phyloP scores from a whole-genome alignment of 2,797 vertebrate genomes.

The Eidolon dupreanum region DNA sequence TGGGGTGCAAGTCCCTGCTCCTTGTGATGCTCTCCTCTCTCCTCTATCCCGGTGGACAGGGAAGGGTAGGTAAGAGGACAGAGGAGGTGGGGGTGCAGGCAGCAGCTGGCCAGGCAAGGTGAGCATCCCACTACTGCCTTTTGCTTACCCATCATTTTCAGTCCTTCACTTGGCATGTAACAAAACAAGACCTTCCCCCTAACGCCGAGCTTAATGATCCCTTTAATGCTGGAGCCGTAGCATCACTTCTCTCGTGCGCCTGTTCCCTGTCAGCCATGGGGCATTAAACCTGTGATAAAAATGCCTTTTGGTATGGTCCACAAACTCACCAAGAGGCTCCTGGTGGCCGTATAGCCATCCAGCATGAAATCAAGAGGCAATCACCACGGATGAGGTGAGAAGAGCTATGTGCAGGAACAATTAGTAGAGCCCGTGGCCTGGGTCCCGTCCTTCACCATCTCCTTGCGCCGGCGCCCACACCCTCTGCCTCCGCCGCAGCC shows the following conservation, averaged over 20 bases:
- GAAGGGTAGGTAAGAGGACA: neutral
- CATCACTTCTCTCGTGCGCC: slow-evolving; percentile 85
- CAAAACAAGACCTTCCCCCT: slow-evolving; percentile 81
- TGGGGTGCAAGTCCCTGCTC: neutral
- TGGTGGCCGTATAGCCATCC: slow-evolving; percentile 81
- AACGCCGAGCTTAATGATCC: slow-evolving; percentile 90
- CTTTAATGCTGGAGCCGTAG: slow-evolving; percentile 89
- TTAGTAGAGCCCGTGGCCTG: slow-evolving; percentile 78
- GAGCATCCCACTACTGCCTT: slow-evolving; percentile 70
- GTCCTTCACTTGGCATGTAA: slow-evolving; percentile 61
- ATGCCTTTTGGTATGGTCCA: slow-evolving; percentile 86
- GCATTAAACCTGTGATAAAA: slow-evolving; percentile 86
- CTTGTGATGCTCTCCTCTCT: neutral
- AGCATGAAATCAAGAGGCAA: slow-evolving; percentile 87
- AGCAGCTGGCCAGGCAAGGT: slow-evolving; percentile 57
- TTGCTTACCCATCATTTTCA: slow-evolving; percentile 85
- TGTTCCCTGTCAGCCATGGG: slow-evolving; percentile 85
- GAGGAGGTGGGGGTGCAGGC: neutral
- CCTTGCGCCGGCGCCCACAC: neutral
- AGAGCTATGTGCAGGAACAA: slow-evolving; percentile 80
- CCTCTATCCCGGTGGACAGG: neutral
- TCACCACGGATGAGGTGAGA: slow-evolving; percentile 77
- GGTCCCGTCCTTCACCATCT: slow-evolving; percentile 81
- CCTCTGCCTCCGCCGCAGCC: fast-evolving
- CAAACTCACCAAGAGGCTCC: slow-evolving; percentile 82